Percentiles rank a stretch among this genome's conserved stretches.
These are phyloP conservation scores for Macroramphosus scolopax DNA, from an alignment of 2,797 vertebrate species.

Conservation along the genomic window DNA sequence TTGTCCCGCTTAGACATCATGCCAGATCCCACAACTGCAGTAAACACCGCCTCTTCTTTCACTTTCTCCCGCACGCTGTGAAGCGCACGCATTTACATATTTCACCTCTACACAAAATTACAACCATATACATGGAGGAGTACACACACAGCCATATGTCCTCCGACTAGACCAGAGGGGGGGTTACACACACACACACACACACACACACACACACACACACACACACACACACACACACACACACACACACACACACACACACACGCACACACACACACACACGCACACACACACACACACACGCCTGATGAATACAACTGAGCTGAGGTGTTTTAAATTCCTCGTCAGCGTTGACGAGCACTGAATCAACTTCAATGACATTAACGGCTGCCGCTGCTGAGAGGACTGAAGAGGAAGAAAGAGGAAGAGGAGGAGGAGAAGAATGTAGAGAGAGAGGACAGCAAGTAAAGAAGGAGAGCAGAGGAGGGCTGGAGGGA, in stretches of 20 bases:
- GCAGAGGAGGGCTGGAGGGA: conserved; percentile 1
- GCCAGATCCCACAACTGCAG: conserved; percentile 54
- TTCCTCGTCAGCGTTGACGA: conserved; percentile 49
- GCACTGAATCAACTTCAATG: conserved; percentile 38
- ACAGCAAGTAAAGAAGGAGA: not conserved
- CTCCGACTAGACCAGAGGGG: no score
- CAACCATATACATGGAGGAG: not conserved
- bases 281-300: conserved; percentile 4
- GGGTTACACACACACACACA: no score
- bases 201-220: no score
- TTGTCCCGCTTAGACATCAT: conserved; percentile 50
- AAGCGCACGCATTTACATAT: conserved; percentile 1
- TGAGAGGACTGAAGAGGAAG: no score
- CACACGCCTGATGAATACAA: conserved; percentile 2
- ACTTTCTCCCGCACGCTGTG: conserved; percentile 25
- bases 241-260: conserved; percentile 1
- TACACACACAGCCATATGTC: no score
- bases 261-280: not conserved
- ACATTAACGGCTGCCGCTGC: conserved; percentile 46
- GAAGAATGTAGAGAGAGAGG: not conserved
- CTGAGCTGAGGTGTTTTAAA: conserved; percentile 21
- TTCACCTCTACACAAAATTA: conserved; percentile 18
- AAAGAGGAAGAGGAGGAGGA: conserved; percentile 11
- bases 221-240: no score
- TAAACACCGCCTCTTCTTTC: conserved; percentile 11